Evolutionary conservation across 2,113 vertebrate genomes (phyloP).

Genomic region (Salvator merianae): DNA sequence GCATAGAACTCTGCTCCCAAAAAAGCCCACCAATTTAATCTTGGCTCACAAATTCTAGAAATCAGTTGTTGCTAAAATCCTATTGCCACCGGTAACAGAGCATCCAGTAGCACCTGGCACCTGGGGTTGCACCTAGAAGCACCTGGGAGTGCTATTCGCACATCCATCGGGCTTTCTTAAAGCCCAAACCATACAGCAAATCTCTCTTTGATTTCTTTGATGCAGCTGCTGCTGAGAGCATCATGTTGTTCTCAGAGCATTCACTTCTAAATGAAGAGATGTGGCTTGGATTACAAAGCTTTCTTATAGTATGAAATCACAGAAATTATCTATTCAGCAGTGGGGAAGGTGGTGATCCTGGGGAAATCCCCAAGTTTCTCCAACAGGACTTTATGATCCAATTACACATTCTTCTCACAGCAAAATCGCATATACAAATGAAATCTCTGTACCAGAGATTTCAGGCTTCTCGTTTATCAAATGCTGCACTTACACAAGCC

Average conservation of each 20-base stretch:
- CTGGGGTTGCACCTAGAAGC: too few relatives aligned
- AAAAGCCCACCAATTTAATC: background rate
- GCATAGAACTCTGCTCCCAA: background rate
- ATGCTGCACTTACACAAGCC: background rate
- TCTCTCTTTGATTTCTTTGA: too few relatives aligned
- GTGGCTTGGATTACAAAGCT: background rate
- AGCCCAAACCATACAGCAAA: too few relatives aligned
- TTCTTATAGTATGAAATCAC: background rate
- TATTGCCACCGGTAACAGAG: too few relatives aligned
- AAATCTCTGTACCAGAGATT: background rate
- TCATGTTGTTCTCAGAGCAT: too few relatives aligned
- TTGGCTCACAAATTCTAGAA: background rate
- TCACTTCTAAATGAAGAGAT: too few relatives aligned
- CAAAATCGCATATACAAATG: background rate
- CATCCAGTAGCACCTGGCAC: too few relatives aligned
- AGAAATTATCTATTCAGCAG: background rate
- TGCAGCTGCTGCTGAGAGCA: too few relatives aligned
- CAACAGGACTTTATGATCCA: background rate
- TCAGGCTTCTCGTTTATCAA: background rate
- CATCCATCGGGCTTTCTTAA: too few relatives aligned
- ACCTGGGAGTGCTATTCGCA: too few relatives aligned
- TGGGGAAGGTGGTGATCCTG: background rate
- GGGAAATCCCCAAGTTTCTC: background rate
- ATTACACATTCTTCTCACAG: background rate
- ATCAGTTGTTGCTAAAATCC: background rate